Base-by-base conservation (phyloP, 2,888 invertebrate species). In the Napeogenes sylphis region DNA sequence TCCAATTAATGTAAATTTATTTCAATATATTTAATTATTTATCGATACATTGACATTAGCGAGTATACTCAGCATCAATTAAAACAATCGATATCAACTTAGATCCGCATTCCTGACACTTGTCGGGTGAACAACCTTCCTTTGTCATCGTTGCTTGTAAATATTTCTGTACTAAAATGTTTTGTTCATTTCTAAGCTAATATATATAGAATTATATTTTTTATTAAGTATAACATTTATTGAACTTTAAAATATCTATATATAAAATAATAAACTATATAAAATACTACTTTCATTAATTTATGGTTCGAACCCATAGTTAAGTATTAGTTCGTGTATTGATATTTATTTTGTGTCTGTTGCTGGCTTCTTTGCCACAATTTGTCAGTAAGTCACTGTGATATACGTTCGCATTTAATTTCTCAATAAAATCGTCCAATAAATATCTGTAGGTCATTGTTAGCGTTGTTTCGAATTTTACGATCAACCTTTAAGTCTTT, bases 61-160 rank as follows among this genome's bases (percentile, higher is more conserved):
- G 30, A 42, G 30, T 38, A 65, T 63, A 79, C 74, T 72, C 77
- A 75, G 72, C 21, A 77, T 78, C 77, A 82, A 84, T 85, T 82
- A 81, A 83, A 82, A 86, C 83, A 84, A 85, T 84, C 80, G 77
- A 75, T 77, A 72, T 76, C 74, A 75, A 74, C 68, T 78, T 71
- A 75, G 77, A 79, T 81, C 82, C 78, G 80, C 82, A 84, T 84
- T 81, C 78, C 68, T 66, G 67, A 70, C 71, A 68, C 68, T 75
- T 74, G 62, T 56, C 30, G 56, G 65, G 68, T 65, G 59, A 68
- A 62, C 64, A 68, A 69, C 66, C 68, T 68, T 65, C 65, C 62
- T 62, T 66, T 64, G 64, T 66, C 64, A 66, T 63, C 47, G 51
- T 14, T 38, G 38, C 10, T 54, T 55, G 53, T 33, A 51, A 51